Conservation (phyloP, 2,888 invertebrate species). For the Synergus umbraculus region DNA sequence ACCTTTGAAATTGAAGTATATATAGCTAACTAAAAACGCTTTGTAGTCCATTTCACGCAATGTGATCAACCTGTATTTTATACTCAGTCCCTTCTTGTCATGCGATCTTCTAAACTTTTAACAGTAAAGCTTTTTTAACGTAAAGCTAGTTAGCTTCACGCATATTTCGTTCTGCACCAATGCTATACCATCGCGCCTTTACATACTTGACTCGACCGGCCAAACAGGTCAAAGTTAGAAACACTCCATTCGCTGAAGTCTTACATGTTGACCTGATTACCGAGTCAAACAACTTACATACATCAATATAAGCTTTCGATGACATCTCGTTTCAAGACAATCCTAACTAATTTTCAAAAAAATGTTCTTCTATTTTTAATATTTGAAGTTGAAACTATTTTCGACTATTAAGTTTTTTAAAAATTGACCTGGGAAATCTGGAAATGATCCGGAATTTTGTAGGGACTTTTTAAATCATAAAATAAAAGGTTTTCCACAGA, state of each 20-base stretch:
- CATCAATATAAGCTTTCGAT: not conserved
- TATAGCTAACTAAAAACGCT: constrained; percentile 4
- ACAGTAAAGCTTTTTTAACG: not conserved
- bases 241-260: constrained; percentile 19
- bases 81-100: constrained; percentile 16
- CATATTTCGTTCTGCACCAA: constrained; percentile 24
- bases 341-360: not conserved
- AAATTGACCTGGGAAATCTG: not conserved
- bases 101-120: not conserved
- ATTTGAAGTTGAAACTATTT: too few relatives aligned
- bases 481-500: not conserved
- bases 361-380: too few relatives aligned
- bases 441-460: not conserved
- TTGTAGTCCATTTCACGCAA: constrained; percentile 4
- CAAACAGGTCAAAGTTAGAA: constrained; percentile 38
- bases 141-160: not conserved
- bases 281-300: not conserved
- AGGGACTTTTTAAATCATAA: not conserved
- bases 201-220: constrained; percentile 16
- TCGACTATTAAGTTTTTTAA: too few relatives aligned
- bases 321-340: not conserved
- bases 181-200: not conserved
- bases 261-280: constrained; percentile 22
- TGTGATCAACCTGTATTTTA: constrained; percentile 6
- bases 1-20: not conserved